Conservation (phyloP, 2,113 vertebrate species). For the Illadopsis cleaveri region DNA sequence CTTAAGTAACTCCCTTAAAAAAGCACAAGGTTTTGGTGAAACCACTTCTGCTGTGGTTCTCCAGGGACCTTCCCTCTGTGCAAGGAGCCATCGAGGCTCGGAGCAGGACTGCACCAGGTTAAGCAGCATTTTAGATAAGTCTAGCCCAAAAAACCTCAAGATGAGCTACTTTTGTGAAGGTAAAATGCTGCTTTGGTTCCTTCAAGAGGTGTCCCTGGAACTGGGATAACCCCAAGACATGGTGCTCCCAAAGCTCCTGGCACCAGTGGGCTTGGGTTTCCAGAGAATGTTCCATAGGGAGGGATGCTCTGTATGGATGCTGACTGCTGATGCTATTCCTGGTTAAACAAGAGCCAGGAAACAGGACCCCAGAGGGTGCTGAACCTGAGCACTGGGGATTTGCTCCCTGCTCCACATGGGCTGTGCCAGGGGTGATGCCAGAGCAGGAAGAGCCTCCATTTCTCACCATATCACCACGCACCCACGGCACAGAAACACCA, state of each 20-base stretch:
- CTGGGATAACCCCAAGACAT: background rate
- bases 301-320: background rate
- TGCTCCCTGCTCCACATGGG: background rate
- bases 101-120: background rate
- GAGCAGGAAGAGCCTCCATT: background rate
- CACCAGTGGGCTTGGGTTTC: rapidly evolving
- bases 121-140: background rate
- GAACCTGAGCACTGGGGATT: background rate
- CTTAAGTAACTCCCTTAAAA: background rate
- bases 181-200: background rate
- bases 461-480: rapidly evolving
- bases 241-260: background rate
- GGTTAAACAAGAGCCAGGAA: background rate
- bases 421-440: background rate
- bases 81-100: rapidly evolving
- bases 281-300: background rate
- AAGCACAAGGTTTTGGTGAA: background rate
- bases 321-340: background rate
- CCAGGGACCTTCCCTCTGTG: rapidly evolving
- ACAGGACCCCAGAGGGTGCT: background rate
- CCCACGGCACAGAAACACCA: rapidly evolving
- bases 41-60: background rate
- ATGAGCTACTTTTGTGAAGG: background rate
- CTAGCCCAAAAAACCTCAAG: background rate
- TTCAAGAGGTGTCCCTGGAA: background rate